These are phyloP conservation scores for Byasa hedistus DNA, from an alignment of 2,888 invertebrate genomes.

Conservation along the genomic window DNA sequence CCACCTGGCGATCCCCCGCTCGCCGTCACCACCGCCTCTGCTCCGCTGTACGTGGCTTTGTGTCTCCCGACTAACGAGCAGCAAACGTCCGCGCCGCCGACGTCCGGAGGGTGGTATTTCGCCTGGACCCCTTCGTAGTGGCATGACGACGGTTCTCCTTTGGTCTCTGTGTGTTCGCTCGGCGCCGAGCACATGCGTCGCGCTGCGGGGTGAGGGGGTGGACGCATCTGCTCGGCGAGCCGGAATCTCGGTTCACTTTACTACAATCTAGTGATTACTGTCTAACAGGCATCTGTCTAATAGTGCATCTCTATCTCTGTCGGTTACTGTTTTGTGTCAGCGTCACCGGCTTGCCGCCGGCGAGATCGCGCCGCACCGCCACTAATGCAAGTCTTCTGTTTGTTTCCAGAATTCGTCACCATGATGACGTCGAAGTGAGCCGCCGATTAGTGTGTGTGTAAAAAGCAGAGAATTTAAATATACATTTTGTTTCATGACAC, in stretches of 20 bases:
- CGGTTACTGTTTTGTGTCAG: slow-evolving; percentile 48
- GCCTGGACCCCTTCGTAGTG: slow-evolving; percentile 65
- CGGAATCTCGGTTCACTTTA: slow-evolving; percentile 38
- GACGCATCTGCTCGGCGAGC: slow-evolving; percentile 44
- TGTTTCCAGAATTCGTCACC: slow-evolving; percentile 96
- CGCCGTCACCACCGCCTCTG: slow-evolving; percentile 41
- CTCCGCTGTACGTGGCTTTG: slow-evolving; percentile 34
- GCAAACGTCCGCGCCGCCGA: slow-evolving; percentile 47
- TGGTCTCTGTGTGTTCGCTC: slow-evolving; percentile 39
- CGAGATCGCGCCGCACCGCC: slow-evolving; percentile 34
- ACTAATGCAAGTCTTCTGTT: slow-evolving; percentile 46
- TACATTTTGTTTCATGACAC: slow-evolving; percentile 82
- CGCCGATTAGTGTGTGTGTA: slow-evolving; percentile 83
- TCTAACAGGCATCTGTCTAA: slow-evolving; percentile 57
- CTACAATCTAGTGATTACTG: slow-evolving; percentile 48
- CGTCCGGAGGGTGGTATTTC: slow-evolving; percentile 65
- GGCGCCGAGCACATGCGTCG: slow-evolving; percentile 48
- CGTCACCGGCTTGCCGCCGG: slow-evolving; percentile 47
- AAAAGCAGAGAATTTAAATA: slow-evolving; percentile 82
- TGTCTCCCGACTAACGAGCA: slow-evolving; percentile 54
- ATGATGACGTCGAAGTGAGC: slow-evolving; percentile 99
- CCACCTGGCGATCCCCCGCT: slow-evolving; percentile 59
- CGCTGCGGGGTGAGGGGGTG: slow-evolving; percentile 6
- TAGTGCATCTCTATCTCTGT: slow-evolving; percentile 68
- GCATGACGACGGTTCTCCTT: slow-evolving; percentile 55